Evolutionary conservation across 2,797 vertebrate species (phyloP), one percentile per base, ranked within the genome.

Genomic region (Pristis pectinata): DNA sequence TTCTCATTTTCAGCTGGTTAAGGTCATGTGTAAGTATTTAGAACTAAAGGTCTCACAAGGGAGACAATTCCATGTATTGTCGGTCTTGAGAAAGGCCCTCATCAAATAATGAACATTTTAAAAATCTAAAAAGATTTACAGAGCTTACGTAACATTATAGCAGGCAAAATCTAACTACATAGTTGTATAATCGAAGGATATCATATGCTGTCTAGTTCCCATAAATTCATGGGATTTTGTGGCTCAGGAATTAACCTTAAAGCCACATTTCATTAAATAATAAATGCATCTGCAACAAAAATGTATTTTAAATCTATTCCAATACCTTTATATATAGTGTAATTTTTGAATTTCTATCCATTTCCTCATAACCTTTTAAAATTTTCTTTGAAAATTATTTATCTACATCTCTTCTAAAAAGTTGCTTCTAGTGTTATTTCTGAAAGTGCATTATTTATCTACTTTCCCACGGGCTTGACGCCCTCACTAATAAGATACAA

Each of bases 1-100:
- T 94, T 94, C 92, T 56, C 49, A 76, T 94, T 76, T 94, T 94
- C 92, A 94, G 70, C 49, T 49, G 61, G 70, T 49, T 74, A 94
- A 76, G 44, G 92, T 76, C 92, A 76, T 94, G 70, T 76, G 41
- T 92, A 94, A 76, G 92, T 37, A 94, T 53, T 94, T 56, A 94
- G 70, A 94, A 76, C 10, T 22, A 56, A 76, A 56, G 1, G 44
- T 72, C 92, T 74, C 92, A 94, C 44, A 53, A 30, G 70, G 92
- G 70, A 94, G 70, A 49, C 72, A 74, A 74, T 94, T 41, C 44
- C 64, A 93, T 72, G 22, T 72, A 93, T 37, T 53, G n/a, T 41
- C 64, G 94, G 70, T 49, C 37, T 93, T 93, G 70, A 94, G 64
- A 94, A 94, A 94, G 27, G 24, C 49, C 37, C 30, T 74, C 11